Conservation (phyloP, 37 sponge, comb jelly and placozoan genomes). For the Theonella swinhoei region DNA sequence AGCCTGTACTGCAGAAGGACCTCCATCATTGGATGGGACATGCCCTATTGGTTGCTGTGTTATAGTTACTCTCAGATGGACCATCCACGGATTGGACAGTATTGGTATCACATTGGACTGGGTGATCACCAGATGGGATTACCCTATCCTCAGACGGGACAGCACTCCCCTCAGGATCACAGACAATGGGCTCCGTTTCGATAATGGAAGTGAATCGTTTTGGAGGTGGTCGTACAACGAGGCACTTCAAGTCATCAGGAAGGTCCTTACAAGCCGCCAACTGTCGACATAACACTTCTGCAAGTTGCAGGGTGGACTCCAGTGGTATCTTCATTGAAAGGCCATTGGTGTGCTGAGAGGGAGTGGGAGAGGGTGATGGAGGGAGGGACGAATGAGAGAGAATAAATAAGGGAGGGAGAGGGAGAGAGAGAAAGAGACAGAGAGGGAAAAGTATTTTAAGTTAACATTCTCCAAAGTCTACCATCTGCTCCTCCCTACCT, state of each 20-base stretch:
- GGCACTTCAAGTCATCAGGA: constrained; percentile 47
- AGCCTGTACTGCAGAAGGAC: background rate
- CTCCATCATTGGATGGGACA: background rate
- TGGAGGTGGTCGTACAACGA: constrained; percentile 35
- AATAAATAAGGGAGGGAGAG: background rate
- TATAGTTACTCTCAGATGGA: background rate
- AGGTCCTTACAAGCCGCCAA: constrained; percentile 28
- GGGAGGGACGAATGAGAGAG: background rate
- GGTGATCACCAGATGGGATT: background rate
- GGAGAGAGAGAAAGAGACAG: background rate
- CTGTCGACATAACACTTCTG: constrained; percentile 77
- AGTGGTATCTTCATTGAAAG: constrained; percentile 62
- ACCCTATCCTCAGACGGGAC: background rate
- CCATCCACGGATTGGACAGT: background rate
- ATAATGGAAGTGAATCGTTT: background rate
- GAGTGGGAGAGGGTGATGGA: background rate
- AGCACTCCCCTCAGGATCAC: constrained; percentile 35
- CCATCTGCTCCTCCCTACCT: constrained; percentile 62
- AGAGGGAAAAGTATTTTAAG: constrained; percentile 3
- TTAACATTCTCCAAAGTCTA: too few species aligned
- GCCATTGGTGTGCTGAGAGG: constrained; percentile 78
- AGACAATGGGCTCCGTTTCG: constrained; percentile 40
- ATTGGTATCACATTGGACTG: background rate
- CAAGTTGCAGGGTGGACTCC: constrained; percentile 53
- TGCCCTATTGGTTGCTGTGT: background rate